Evolutionary conservation across 2,888 invertebrate genomes (phyloP).

Genomic region (Xylota sylvarum): DNA sequence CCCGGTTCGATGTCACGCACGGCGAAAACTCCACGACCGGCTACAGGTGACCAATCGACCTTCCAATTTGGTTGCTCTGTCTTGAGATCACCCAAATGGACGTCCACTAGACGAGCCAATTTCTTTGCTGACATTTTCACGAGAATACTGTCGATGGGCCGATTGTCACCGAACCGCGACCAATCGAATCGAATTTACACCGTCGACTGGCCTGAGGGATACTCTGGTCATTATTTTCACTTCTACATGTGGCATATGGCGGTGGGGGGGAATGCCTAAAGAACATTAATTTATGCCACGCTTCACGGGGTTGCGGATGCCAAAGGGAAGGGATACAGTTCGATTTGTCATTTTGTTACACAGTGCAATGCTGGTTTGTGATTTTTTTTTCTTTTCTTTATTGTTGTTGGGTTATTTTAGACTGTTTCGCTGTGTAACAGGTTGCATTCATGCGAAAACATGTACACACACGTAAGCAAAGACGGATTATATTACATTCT

Average conservation of each 20-base stretch:
- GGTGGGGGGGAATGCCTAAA: constrained; percentile 59
- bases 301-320: constrained; percentile 49
- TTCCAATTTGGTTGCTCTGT: constrained; percentile 86
- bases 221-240: constrained; percentile 71
- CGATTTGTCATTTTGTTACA: constrained; percentile 70
- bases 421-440: constrained; percentile 55
- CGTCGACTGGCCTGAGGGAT: constrained; percentile 72
- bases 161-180: constrained; percentile 68
- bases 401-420: constrained; percentile 63
- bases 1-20: constrained; percentile 88
- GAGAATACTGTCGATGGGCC: constrained; percentile 22
- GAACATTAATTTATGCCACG: constrained; percentile 76
- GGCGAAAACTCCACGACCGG: constrained; percentile 91
- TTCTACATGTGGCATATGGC: constrained; percentile 47
- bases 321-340: constrained; percentile 54
- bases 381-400: constrained; percentile 27
- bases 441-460: constrained; percentile 54
- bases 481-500: constrained; percentile 34
- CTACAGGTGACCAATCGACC: constrained; percentile 87
- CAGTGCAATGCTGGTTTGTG: constrained; percentile 51
- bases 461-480: constrained; percentile 1
- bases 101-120: constrained; percentile 82
- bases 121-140: constrained; percentile 70
- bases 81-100: constrained; percentile 82
- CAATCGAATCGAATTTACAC: constrained; percentile 72